Evolutionary conservation across 2,888 invertebrate species (phyloP), one percentile per base, ranked within the genome.

Genomic region (Euzetes globulus): DNA sequence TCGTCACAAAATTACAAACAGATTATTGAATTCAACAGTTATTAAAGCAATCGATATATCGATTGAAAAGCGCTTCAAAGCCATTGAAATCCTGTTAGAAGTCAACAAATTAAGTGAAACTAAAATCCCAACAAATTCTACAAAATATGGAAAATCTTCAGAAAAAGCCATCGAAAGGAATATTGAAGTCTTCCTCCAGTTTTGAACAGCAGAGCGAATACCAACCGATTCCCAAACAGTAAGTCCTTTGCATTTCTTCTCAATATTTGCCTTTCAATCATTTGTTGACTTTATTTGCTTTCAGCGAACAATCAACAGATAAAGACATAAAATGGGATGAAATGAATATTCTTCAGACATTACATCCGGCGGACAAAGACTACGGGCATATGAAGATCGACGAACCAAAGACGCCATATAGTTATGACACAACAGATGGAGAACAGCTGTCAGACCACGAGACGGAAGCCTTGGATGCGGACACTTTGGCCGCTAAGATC

Each of bases 301-400:
- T 60, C 71, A 72, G 70, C 15, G 73, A 55, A 13, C 52, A 70
- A 7, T 74, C 72, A 17, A 50, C 29, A 1, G 72, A 72, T n/a
- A 78, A 80, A 81, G 77, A 87, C 79, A 87, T 93, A 81, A 91
- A 94, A 86, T 95, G 93, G 86, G 99, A 99, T 84, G 99, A 99
- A 86, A 92, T 96, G 89, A 99, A 99, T 85, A 98, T 99, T 79
- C 87, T 98, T 80, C 96, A 95, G 79, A 99, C 99, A 0, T 89
- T 95, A 81, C 99, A 99, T 86, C 99, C 99, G 58, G 87, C 91
- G 27, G 94, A 94, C 83, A 99, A 99, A 85, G 98, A 98, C 84
- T 99, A 99, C 84, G 99, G 99, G 11, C 95, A 95, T 82, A 98
- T 98, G 96, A 99, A 98, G 85, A 89, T 91, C 78, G 92, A 94